phyloP scores from a whole-genome alignment of 2,888 invertebrate genomes.

The Parelbella ahira region DNA sequence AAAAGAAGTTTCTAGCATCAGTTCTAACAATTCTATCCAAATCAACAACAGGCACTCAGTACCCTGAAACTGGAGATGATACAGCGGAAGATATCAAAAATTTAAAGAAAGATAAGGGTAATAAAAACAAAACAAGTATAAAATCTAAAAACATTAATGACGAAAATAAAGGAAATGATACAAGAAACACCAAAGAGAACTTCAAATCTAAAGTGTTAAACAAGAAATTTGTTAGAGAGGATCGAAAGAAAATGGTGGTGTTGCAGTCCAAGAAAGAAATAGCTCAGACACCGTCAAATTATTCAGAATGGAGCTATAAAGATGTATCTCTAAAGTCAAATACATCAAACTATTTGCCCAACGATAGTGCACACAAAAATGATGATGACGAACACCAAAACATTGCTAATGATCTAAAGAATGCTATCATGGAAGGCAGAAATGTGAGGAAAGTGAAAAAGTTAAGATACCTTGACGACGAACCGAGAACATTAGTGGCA shows the following conservation, averaged over 20 bases:
- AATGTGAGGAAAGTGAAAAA: slow-evolving; percentile 30
- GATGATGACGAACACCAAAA: neutral
- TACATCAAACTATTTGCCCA: slow-evolving; percentile 1
- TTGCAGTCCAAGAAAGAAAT: slow-evolving; percentile 46
- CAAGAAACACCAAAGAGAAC: slow-evolving; percentile 21
- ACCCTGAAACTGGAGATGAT: slow-evolving; percentile 36
- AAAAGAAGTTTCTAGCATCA: slow-evolving; percentile 46
- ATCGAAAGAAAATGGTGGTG: slow-evolving; percentile 39
- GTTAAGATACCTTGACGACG: slow-evolving; percentile 31
- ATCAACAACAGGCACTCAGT: slow-evolving; percentile 48
- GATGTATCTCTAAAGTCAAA: slow-evolving; percentile 13
- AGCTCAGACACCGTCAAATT: slow-evolving; percentile 42
- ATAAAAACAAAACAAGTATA: too few species aligned
- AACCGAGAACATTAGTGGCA: slow-evolving; percentile 37
- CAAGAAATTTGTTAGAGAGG: slow-evolving; percentile 34
- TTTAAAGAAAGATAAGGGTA: neutral
- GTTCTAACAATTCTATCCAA: slow-evolving; percentile 50
- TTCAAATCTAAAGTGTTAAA: slow-evolving; percentile 32
- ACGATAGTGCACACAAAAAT: neutral
- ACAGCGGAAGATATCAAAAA: slow-evolving; percentile 8
- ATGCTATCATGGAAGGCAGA: slow-evolving; percentile 33
- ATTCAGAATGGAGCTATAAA: slow-evolving; percentile 34
- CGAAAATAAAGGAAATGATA: slow-evolving; percentile 27
- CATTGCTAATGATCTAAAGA: slow-evolving; percentile 11
- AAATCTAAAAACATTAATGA: too few species aligned